A percentile compares a stretch with the other conserved stretches of the same genome.
Evolutionary conservation across 35 echinoderm and acorn worm species (phyloP).

Genomic region (Strongylocentrotus purpuratus): DNA sequence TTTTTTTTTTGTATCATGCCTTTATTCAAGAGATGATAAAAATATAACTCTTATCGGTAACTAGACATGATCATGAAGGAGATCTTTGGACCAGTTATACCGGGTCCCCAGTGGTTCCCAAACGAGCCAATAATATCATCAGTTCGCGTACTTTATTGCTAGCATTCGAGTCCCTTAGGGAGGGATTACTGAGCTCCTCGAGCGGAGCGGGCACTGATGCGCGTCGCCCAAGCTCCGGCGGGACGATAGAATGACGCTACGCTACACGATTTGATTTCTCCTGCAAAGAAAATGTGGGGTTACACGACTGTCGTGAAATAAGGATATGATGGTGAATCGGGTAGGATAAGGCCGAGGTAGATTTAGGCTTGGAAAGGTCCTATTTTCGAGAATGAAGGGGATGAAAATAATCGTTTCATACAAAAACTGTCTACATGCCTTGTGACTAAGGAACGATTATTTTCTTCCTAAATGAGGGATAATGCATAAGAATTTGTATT

Average conservation of each 20-base stretch:
- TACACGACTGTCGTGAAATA: background rate
- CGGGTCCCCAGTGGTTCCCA: background rate
- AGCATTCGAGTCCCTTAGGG: background rate
- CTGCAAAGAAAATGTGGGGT: background rate
- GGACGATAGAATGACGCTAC: conserved; percentile 26
- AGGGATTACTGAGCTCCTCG: background rate
- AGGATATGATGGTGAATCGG: background rate
- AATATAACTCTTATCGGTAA: background rate
- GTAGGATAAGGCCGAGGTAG: background rate
- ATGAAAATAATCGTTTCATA: background rate
- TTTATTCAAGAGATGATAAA: background rate
- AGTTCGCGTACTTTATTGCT: background rate
- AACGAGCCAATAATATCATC: conserved; percentile 17
- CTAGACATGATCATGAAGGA: background rate
- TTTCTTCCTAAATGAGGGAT: background rate
- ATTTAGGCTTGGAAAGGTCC: background rate
- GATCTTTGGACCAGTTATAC: background rate
- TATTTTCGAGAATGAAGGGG: background rate
- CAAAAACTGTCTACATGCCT: no score
- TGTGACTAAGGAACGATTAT: no score
- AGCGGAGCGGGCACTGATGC: conserved; percentile 18
- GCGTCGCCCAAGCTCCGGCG: conserved; percentile 19
- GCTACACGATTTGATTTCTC: conserved; percentile 5
- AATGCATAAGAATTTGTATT: no score
- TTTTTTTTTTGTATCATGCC: no score